Base-by-base conservation (phyloP, 1,140 invertebrate genomes). In the Eubasilissa regina region DNA sequence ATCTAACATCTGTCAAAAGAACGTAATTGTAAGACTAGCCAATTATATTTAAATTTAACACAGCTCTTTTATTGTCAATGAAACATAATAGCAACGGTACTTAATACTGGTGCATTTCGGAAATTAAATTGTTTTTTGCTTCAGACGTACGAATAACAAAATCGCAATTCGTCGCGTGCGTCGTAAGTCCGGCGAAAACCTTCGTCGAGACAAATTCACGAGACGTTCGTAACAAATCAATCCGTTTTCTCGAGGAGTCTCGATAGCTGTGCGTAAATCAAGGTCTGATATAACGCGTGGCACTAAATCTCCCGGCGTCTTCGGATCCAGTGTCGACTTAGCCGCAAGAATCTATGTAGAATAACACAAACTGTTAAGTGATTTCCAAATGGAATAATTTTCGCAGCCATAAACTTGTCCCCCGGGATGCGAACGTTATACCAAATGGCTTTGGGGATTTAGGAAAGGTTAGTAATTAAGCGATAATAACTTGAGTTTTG, bases 371-470 rank as follows among this genome's bases (percentile, higher is more conserved):
- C 70, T 55, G 70, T 47, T 80, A 75, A 78, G 80, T 72, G 75
- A 81, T 81, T 81, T 78, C 35, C 64, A 75, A 81, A 81, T 72
- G 75, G 47, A 77, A 77, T 77, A 80, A 80, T 80, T 80, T 66
- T 64, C 75, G 56, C 53, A 64, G 43, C 76, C 66, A 66, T 75
- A 81, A 81, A 81, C 70, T 81, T 81, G 64, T 53, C 48, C 44
- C 60, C 47, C 11, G 60, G 47, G 73, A 35, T 51, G n/a, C 47
- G 45, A 58, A 44, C 51, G 64, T 68, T 62, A 62, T 66, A 48
- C 45, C 70, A 80, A 77, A 77, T 51, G 74, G 79, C 64, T 77
- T 77, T 73, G 51, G 76, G 47, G 78, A 80, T 68, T 73, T n/a
- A 35, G 56, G 48, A 60, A 77, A 58, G 60, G 60, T 66, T 60